Evolutionary conservation across 2,888 invertebrate species (phyloP).

Genomic region (Acanthosepion pharaonis): DNA sequence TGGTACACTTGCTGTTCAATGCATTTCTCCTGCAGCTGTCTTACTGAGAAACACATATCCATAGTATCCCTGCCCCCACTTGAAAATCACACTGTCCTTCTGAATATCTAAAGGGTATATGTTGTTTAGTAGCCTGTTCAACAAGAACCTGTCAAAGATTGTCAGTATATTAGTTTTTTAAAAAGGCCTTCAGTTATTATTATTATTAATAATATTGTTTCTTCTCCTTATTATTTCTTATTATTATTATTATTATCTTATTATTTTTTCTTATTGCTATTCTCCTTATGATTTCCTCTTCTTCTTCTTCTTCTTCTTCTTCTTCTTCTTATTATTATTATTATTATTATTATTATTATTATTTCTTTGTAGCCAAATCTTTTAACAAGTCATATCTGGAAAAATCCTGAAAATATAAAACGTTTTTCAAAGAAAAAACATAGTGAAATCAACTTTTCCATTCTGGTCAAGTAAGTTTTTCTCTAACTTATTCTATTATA

Average conservation of each 20-base stretch:
- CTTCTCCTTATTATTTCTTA: too few species aligned
- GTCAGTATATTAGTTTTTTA: too few species aligned
- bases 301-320: background rate
- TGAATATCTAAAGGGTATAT: too few species aligned
- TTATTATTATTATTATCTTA: background rate
- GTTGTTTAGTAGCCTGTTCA: too few species aligned
- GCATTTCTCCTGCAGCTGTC: too few species aligned
- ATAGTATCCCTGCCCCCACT: too few species aligned
- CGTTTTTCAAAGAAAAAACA: background rate
- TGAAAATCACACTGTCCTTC: too few species aligned
- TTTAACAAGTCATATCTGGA: background rate
- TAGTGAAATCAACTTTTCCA: background rate
- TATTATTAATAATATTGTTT: too few species aligned
- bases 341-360: background rate
- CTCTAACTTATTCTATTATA: background rate
- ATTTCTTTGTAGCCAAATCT: background rate
- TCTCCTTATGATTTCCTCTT: background rate
- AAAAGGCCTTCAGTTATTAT: too few species aligned
- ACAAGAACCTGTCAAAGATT: too few species aligned
- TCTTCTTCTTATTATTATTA: background rate
- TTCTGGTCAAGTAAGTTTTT: background rate
- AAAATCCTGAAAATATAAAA: background rate
- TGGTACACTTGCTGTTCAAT: too few species aligned
- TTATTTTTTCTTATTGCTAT: background rate
- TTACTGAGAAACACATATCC: too few species aligned